Percentiles rank a stretch among this genome's conserved stretches.
Evolutionary conservation across 2,113 vertebrate genomes (phyloP).

Genomic region (Rhombomys opimus): DNA sequence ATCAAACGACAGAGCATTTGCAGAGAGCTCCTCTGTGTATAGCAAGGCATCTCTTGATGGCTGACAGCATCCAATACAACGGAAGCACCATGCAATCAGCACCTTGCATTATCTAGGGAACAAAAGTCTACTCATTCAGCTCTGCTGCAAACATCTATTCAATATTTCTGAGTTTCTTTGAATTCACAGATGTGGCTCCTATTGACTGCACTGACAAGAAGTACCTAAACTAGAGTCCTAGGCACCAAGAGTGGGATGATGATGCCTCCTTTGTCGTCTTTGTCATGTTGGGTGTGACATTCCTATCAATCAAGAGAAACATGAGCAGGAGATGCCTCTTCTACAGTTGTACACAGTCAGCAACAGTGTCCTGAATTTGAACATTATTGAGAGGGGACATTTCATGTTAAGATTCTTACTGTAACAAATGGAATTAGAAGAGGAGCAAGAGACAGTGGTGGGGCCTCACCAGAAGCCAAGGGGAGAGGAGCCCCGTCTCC

Average conservation of each 20-base stretch:
- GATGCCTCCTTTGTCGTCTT: not conserved
- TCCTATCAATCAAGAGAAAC: not conserved
- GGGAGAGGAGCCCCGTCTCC: not conserved
- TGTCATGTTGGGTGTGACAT: not conserved
- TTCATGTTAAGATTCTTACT: not conserved
- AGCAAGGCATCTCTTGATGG: not conserved
- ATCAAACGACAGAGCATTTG: accelerated
- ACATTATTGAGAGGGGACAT: not conserved
- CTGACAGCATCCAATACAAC: not conserved
- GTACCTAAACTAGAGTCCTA: not conserved
- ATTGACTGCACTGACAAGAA: not conserved
- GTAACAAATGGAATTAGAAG: not conserved
- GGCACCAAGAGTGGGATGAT: not conserved
- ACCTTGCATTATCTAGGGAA: too few species aligned
- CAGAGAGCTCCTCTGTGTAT: not conserved
- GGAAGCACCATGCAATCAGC: not conserved
- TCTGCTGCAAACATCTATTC: not conserved
- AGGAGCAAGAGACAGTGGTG: accelerated
- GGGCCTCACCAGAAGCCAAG: accelerated
- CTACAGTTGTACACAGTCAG: not conserved
- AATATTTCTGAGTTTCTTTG: not conserved
- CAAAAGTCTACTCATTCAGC: not conserved
- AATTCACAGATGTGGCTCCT: not conserved
- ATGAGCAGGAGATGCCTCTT: not conserved
- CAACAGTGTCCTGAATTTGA: not conserved